These are phyloP conservation scores for Catamblyrhynchus diadema DNA, from an alignment of 2,797 vertebrate species.

Conservation along the genomic window DNA sequence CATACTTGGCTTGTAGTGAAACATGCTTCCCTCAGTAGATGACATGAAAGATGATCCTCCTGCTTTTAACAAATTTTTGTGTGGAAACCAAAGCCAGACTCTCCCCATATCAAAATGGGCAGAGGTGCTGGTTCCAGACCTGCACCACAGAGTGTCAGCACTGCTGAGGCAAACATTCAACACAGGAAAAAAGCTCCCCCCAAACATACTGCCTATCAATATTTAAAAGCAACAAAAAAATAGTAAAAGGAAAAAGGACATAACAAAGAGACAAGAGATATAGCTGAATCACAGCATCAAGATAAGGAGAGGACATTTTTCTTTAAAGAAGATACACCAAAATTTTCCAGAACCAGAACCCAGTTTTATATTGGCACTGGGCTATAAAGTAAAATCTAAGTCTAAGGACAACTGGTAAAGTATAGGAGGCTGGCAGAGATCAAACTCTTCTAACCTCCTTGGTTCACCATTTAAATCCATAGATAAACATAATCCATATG, in stretches of 20 bases:
- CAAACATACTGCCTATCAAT: neutral
- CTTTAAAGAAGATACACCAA: neutral
- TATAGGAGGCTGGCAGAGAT: neutral
- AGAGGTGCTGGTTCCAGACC: neutral
- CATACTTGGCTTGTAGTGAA: neutral
- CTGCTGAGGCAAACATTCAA: neutral
- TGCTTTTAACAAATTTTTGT: neutral
- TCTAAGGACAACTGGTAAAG: neutral
- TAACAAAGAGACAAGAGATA: neutral
- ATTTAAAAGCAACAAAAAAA: neutral
- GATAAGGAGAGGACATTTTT: neutral
- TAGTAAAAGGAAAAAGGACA: accelerated
- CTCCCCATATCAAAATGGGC: neutral
- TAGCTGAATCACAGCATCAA: neutral
- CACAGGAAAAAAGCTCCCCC: neutral
- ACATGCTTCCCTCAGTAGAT: neutral
- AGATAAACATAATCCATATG: neutral
- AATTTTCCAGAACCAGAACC: neutral
- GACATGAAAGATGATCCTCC: neutral
- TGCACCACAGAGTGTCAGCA: neutral
- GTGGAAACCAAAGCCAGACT: neutral
- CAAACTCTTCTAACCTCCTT: neutral
- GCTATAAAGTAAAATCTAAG: neutral
- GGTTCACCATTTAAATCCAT: neutral
- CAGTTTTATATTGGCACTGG: neutral